Percentiles rank a stretch among this genome's conserved stretches.
Conservation (phyloP, 2,888 invertebrate species). For the Magallana nippona region DNA sequence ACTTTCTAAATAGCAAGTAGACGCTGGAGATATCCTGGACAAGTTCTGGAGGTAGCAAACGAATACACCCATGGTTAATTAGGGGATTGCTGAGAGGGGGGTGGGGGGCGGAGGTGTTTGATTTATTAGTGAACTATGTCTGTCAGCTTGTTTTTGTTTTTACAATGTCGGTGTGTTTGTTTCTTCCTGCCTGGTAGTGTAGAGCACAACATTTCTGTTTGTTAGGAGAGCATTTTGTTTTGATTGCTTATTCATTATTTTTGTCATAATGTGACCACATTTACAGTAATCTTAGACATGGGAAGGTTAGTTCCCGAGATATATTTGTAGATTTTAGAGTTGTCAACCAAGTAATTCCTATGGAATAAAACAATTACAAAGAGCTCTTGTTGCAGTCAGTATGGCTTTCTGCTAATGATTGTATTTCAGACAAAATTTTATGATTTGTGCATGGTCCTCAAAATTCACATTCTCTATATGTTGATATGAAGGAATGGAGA, state of each 20-base stretch:
- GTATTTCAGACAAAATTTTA: too few relatives aligned
- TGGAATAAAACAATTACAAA: conserved; percentile 10
- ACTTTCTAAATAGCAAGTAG: too few relatives aligned
- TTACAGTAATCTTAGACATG: neutral
- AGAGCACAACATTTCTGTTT: neutral
- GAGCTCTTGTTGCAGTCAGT: neutral
- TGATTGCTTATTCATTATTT: neutral
- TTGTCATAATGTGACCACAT: neutral
- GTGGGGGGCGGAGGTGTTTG: neutral
- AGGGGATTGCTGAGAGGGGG: too few relatives aligned
- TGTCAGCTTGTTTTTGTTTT: neutral
- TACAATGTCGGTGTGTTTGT: neutral
- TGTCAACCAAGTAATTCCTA: conserved; percentile 5
- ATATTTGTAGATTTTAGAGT: conserved; percentile 10
- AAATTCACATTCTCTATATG: neutral
- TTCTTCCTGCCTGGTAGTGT: neutral
- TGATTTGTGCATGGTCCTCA: neutral
- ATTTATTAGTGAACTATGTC: neutral
- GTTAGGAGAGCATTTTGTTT: neutral
- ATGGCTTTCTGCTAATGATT: neutral
- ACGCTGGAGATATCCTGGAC: too few relatives aligned
- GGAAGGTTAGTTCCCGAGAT: conserved; percentile 12
- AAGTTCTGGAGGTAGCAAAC: too few relatives aligned
- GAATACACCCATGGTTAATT: too few relatives aligned
- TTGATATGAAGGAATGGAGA: neutral